Base-by-base conservation (phyloP, 2,113 vertebrate genomes). In the Macquaria ambigua region DNA sequence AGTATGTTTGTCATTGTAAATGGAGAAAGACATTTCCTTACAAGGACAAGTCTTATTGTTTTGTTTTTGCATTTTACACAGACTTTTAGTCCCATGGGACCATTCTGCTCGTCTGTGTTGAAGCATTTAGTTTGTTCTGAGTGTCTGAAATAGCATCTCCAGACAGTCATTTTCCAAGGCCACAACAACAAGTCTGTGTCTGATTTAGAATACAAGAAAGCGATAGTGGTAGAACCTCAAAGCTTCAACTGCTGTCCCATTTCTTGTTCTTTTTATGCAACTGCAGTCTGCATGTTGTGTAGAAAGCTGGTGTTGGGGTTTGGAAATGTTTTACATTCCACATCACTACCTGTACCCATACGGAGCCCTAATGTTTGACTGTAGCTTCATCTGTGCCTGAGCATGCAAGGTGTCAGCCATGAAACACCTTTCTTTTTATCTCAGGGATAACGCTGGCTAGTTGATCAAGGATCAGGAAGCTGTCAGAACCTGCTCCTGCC, bases 141-240 rank as follows among this genome's bases (percentile, higher is more conserved):
- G 43, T 25, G 59, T 88, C 74, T 89, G n/a, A 71, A 84, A 89
- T 76, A 73, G 85, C 79, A 77, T 78, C 66, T 83, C 52, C 69
- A 86, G 63, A 74, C 82, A 67, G 39, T 92, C 31, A 86, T 90
- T 93, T 93, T 43, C 69, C 79, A 76, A 55, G 76, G 67, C 87
- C 84, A 84, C 89, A 91, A 90, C 88, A 89, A 91, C 89, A 90
- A 79, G 86, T 75, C 67, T 75, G 78, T 58, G 82, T 91, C 72
- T 71, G 77, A 92, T 91, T 92, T 85, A 82, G 87, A 82, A 77
- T 6, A 59, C 73, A 77, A 75, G 59, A 64, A 64, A 69, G 41
- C 63, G 80, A 84, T 88, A 74, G 74, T 68, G 25, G 67, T 74
- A 48, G 64, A 75, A 52, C 82, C 84, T 64, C 83, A 84, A 15